phyloP scores from a whole-genome alignment of 1,140 invertebrate genomes.

The Protaetia brevitarsis region DNA sequence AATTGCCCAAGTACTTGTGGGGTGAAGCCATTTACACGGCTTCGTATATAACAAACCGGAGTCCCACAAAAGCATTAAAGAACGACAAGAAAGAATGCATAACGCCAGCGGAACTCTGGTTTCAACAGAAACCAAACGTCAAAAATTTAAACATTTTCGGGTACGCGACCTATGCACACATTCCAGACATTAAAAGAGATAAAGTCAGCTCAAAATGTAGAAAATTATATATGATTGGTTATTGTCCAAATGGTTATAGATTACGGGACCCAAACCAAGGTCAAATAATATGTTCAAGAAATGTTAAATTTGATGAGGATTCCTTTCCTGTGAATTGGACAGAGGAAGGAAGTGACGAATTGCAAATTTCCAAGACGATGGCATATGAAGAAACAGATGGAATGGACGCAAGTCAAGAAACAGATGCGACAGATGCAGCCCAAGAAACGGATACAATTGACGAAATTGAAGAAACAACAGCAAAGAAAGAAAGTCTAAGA shows the following conservation, averaged over 20 bases:
- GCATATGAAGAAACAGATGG: conserved; percentile 4
- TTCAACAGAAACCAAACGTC: too few relatives aligned
- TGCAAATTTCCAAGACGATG: not conserved
- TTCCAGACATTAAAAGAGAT: conserved; percentile 30
- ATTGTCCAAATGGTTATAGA: conserved; percentile 24
- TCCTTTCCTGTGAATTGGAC: not conserved
- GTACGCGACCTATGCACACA: conserved; percentile 37
- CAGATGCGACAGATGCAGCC: not conserved
- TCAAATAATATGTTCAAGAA: conserved; percentile 33
- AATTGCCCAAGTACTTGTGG: too few relatives aligned
- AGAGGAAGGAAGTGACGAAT: too few relatives aligned
- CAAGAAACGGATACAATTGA: too few relatives aligned
- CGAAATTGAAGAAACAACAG: not conserved
- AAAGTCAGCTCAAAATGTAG: conserved; percentile 24
- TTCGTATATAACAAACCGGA: too few relatives aligned
- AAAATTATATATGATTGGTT: too few relatives aligned
- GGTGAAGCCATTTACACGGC: too few relatives aligned
- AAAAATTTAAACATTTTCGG: too few relatives aligned
- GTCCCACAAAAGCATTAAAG: too few relatives aligned
- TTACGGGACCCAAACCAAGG: conserved; percentile 31
- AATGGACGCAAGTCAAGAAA: not conserved
- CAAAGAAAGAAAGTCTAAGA: not conserved
- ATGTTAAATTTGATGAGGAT: conserved; percentile 41
- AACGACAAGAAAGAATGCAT: too few relatives aligned
- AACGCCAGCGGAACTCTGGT: too few relatives aligned